phyloP scores from a whole-genome alignment of 2,113 vertebrate species.

The Crocuta crocuta region DNA sequence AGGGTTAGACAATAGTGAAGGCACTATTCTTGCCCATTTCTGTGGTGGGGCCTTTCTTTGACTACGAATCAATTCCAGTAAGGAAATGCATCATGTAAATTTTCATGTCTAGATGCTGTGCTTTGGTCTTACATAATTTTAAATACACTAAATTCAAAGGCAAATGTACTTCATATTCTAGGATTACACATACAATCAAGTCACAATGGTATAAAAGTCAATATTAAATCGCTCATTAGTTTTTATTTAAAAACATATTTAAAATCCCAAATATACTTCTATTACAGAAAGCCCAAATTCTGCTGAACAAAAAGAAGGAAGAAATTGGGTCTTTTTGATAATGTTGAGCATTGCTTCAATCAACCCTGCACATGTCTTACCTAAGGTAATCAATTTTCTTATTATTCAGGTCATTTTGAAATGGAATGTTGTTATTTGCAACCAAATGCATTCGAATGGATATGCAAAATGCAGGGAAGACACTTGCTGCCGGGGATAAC shows the following conservation, averaged over 20 bases:
- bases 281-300: background rate
- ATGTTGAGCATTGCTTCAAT: background rate
- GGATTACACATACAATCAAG: slow-evolving; percentile 44
- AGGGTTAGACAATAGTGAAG: background rate
- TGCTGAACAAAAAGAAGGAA: slow-evolving; percentile 5
- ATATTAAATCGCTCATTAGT: slow-evolving; percentile 29
- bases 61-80: background rate
- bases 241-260: slow-evolving; percentile 35
- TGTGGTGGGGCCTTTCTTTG: background rate
- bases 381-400: background rate
- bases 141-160: slow-evolving; percentile 22
- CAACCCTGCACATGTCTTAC: background rate
- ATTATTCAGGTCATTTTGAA: slow-evolving; percentile 22
- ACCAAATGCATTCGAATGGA: background rate
- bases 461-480: background rate
- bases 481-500: background rate
- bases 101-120: background rate
- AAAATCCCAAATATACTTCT: background rate
- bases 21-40: background rate
- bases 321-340: background rate
- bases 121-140: background rate
- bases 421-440: background rate
- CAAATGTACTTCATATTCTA: slow-evolving; percentile 55
- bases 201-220: background rate
- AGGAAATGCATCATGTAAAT: background rate